These are phyloP conservation scores for Nylanderia fulva DNA, from an alignment of 1,140 invertebrate species.

Conservation along the genomic window DNA sequence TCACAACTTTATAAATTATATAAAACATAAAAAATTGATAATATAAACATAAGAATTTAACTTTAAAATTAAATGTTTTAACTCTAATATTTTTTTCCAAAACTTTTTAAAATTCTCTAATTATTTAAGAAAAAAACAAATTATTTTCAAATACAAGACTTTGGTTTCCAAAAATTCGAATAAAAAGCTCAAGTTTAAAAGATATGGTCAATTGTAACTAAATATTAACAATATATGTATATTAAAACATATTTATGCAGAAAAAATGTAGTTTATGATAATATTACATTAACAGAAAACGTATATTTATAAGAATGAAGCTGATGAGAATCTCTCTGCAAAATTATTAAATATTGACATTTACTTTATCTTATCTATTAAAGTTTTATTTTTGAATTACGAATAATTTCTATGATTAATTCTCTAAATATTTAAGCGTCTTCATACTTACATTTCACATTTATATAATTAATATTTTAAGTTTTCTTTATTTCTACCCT, in stretches of 20 bases:
- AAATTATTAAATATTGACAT: conserved; percentile 55
- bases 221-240: conserved; percentile 7
- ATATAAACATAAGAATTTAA: not conserved
- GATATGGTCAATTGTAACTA: conserved; percentile 1
- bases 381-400: conserved; percentile 22
- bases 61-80: not conserved
- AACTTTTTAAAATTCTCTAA: not conserved
- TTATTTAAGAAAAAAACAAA: not conserved
- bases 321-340: conserved; percentile 32
- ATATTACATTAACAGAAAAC: conserved; percentile 56
- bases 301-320: conserved; percentile 53
- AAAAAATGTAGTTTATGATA: conserved; percentile 51
- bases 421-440: conserved; percentile 69
- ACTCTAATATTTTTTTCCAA: not conserved
- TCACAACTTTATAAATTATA: not conserved
- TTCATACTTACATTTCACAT: conserved; percentile 73
- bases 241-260: not conserved
- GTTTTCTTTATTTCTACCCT: conserved; percentile 48
- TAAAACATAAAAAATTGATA: not conserved
- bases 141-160: not conserved
- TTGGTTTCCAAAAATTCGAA: not conserved
- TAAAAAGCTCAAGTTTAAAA: not conserved
- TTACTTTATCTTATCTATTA: conserved; percentile 41
- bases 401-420: conserved; percentile 39
- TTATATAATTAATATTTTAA: conserved; percentile 51